phyloP scores from a whole-genome alignment of 2,797 vertebrate genomes.

The Halcyon chelicuti region DNA sequence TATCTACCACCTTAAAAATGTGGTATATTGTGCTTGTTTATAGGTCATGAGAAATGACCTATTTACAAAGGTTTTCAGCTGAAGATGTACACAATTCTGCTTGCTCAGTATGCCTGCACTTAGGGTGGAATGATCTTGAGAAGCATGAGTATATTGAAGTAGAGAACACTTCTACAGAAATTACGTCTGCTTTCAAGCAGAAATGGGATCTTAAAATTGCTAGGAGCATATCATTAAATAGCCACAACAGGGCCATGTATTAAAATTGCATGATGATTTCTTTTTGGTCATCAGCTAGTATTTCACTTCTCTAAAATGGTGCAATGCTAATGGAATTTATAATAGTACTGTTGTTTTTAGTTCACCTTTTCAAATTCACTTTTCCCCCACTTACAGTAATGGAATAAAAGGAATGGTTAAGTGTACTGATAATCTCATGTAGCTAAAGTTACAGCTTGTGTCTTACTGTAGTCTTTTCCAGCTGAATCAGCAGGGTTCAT shows the following conservation, averaged over 20 bases:
- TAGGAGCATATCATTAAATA: not conserved
- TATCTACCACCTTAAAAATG: not conserved
- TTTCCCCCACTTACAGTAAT: not conserved
- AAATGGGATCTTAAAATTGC: constrained; percentile 29
- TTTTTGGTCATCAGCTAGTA: constrained; percentile 20
- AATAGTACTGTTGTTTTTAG: not conserved
- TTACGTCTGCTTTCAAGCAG: constrained; percentile 36
- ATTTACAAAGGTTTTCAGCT: not conserved
- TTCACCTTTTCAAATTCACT: constrained; percentile 4
- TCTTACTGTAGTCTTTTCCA: not conserved
- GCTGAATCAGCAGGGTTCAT: not conserved
- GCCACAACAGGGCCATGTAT: not conserved
- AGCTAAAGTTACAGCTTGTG: not conserved
- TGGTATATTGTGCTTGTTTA: not conserved
- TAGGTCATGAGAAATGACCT: not conserved
- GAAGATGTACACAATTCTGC: not conserved
- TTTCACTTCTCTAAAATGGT: constrained; percentile 1
- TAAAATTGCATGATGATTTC: constrained; percentile 55
- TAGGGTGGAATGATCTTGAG: not conserved
- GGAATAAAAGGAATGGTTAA: not conserved
- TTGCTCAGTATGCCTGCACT: constrained; percentile 24
- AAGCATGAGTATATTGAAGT: not conserved
- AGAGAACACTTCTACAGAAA: constrained; percentile 1
- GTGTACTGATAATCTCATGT: not conserved
- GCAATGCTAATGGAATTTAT: constrained; percentile 27